Evolutionary conservation across 2,888 invertebrate genomes (phyloP), one percentile per base, ranked within the genome.

Genomic region (Ganaspis brasiliensis): DNA sequence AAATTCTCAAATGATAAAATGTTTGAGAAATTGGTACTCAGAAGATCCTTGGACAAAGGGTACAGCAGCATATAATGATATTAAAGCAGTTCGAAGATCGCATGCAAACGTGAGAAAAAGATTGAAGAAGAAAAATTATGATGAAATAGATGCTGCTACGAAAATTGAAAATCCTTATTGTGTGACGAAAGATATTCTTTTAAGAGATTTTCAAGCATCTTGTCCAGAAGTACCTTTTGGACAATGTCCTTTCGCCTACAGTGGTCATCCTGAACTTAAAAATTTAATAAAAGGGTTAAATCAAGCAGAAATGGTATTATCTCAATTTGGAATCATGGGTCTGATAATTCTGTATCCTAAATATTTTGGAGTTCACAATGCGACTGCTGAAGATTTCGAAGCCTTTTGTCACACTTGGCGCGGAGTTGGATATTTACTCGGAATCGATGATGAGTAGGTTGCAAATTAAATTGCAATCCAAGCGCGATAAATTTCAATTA

Each of bases 391-490:
- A 12, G 93, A 93, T 72, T 83, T 93, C 12, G 93, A 93, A 2
- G 92, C 92, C 35, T 93, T 93, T 80, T 90, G 93, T 31, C 93
- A 94, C 80, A 87, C 93, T 37, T 94, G 94, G 94, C 87, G 92
- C 63, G 91, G 91, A 12, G 84, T 94, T 12, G 93, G 93, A 0
- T 93, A 92, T 83, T 84, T 92, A 6, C 87, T 94, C 0, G 94
- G 94, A 0, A 85, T 91, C 8, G 87, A 91, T 14, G 91, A 92
- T 78, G 83, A 87, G 86, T 90, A 77, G 73, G 86, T 83, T 45
- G n/a, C 74, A 84, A 89, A 21, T 92, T 85, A 78, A 92, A 92
- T 79, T 89, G 92, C 57, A 92, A 92, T 75, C 82, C 83, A 2
- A 92, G 91, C 1, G 85, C 84, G 21, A 76, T 92, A 57, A 82